phyloP scores from a whole-genome alignment of 1,140 invertebrate species.

The Leptonema lineaticorne region DNA sequence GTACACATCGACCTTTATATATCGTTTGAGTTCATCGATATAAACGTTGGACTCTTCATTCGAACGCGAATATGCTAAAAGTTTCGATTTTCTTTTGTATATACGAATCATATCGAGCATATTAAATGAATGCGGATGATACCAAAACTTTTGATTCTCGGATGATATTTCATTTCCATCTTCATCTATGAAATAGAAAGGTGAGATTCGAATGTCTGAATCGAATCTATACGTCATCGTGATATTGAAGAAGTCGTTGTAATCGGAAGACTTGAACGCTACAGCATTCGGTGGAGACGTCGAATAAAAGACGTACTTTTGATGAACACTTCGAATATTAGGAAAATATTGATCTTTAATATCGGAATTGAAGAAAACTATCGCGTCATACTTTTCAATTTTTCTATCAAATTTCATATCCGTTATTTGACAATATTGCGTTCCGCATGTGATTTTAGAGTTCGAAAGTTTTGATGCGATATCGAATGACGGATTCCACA shows the following conservation, averaged over 20 bases:
- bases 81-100: conserved; percentile 47
- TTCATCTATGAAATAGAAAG: conserved; percentile 51
- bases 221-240: conserved; percentile 64
- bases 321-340: conserved; percentile 33
- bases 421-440: too few species aligned
- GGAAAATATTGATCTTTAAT: conserved; percentile 35
- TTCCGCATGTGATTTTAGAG: too few species aligned
- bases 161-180: conserved; percentile 41
- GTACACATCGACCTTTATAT: conserved; percentile 68
- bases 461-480: too few species aligned
- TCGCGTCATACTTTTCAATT: conserved; percentile 45
- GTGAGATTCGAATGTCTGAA: conserved; percentile 63
- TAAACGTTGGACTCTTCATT: conserved; percentile 56
- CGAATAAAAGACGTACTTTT: conserved; percentile 32
- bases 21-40: conserved; percentile 51
- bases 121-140: conserved; percentile 21
- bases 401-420: too few species aligned
- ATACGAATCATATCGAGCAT: not conserved
- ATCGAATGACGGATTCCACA: too few species aligned
- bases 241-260: conserved; percentile 55
- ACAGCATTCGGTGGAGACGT: conserved; percentile 43
- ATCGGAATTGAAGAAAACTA: conserved; percentile 50
- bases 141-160: conserved; percentile 28
- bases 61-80: conserved; percentile 62
- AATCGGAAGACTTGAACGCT: too few species aligned